Base-by-base conservation (phyloP, 2,113 vertebrate genomes). In the Plectropomus leopardus region DNA sequence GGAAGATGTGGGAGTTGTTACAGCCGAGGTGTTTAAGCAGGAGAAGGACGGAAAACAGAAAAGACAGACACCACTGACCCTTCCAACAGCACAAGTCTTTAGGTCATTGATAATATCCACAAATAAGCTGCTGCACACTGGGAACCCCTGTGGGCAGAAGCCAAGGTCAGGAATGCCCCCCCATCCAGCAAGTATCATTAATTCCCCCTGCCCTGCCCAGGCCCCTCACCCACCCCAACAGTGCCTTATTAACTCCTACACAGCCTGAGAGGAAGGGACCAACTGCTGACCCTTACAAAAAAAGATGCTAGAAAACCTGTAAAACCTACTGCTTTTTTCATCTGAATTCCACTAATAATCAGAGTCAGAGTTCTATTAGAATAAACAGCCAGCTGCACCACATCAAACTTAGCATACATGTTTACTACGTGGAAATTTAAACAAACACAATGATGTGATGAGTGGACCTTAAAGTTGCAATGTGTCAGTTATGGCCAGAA, bases 101-200 rank as follows among this genome's bases (percentile, higher is more conserved):
- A 86, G 85, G 87, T 82, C 83, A 73, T 14, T 78, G 82, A 86
- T 82, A 82, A 84, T 63, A 82, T 85, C 78, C 76, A 86, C 84
- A 84, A 79, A 90, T 70, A 78, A 78, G 58, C 79, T 70, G 51
- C 64, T 63, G 24, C 58, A 48, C 68, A 63, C 76, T 63, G 75
- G 1, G 74, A 66, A 48, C 83, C 85, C 86, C 73, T 34, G 68
- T 7, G 50, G 77, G 13, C 30, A 63, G 66, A 45, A 84, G 76
- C 51, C 75, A 83, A 84, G 88, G 83, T 87, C 88, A 86, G 80
- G 90, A 92, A 83, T 68, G 76, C 72, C 78, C 88, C 83, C 66
- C 68, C 67, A 72, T 74, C 61, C 77, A 47, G 63, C 11, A 60
- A 40, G 59, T 68, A 75, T 72, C 84, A 84, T 86, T 84, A 80